Conservation (phyloP, 2,888 invertebrate genomes). For the Diloba caeruleocephala region DNA sequence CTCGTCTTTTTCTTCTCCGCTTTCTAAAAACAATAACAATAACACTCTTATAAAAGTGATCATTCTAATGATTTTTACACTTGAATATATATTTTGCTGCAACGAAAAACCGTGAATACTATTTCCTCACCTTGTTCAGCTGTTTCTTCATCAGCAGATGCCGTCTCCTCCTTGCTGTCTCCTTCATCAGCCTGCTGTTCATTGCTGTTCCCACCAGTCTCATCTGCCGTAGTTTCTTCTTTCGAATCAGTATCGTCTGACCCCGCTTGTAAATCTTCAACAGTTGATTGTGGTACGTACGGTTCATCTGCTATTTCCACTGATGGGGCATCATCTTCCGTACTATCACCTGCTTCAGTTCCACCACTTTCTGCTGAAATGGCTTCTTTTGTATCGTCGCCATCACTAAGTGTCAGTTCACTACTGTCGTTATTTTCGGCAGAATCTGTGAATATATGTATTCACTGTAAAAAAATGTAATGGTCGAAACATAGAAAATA, state of each 20-base stretch:
- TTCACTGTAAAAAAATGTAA: background rate
- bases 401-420: constrained; percentile 81
- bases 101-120: no score
- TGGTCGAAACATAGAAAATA: no score
- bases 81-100: no score
- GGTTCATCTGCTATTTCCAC: constrained; percentile 86
- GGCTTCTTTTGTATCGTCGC: constrained; percentile 78
- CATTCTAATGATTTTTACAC: no score
- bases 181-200: constrained; percentile 64
- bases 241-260: constrained; percentile 75
- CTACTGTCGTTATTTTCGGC: constrained; percentile 86
- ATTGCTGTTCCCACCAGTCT: constrained; percentile 71
- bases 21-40: constrained; percentile 70
- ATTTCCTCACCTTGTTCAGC: constrained; percentile 81
- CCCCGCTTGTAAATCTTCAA: constrained; percentile 78
- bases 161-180: constrained; percentile 70
- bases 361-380: constrained; percentile 79
- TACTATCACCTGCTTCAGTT: constrained; percentile 66
- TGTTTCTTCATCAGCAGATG: constrained; percentile 85
- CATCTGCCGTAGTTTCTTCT: constrained; percentile 67
- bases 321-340: constrained; percentile 76
- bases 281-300: constrained; percentile 81
- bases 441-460: constrained; percentile 73
- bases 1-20: constrained; percentile 71
- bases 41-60: no score